Evolutionary conservation across 2,888 invertebrate genomes (phyloP).

Genomic region (Aphodius granarius): DNA sequence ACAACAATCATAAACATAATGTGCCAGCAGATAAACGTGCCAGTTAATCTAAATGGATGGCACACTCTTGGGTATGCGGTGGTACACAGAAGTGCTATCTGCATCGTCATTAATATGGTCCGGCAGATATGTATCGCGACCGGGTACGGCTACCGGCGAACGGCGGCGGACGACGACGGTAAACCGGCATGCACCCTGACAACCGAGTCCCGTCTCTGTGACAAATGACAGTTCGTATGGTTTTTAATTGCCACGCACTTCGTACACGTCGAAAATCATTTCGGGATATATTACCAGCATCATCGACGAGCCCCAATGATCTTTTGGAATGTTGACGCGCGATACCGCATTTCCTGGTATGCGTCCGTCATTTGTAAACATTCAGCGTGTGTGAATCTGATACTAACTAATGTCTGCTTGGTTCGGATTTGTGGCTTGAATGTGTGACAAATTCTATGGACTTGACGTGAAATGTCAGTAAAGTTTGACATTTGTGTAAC

Average conservation of each 20-base stretch:
- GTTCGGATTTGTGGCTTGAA: background rate
- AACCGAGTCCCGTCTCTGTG: constrained; percentile 34
- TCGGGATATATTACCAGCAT: background rate
- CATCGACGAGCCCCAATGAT: background rate
- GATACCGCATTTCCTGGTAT: background rate
- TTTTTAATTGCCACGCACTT: constrained; percentile 22
- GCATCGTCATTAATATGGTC: constrained; percentile 43
- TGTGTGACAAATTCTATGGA: background rate
- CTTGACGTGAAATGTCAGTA: background rate
- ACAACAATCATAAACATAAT: constrained; percentile 36
- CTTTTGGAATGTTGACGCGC: background rate
- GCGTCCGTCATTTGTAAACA: background rate
- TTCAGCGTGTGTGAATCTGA: background rate
- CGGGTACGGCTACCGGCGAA: constrained; percentile 41
- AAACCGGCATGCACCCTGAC: constrained; percentile 35
- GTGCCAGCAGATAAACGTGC: constrained; percentile 16
- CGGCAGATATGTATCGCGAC: constrained; percentile 42
- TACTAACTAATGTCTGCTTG: background rate
- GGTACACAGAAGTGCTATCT: constrained; percentile 41
- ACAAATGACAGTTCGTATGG: constrained; percentile 22
- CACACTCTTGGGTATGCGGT: constrained; percentile 30
- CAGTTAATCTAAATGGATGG: constrained; percentile 37
- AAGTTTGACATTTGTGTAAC: too few species aligned
- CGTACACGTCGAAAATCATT: background rate
- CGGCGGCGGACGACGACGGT: too few species aligned